A percentile compares a stretch with the other conserved stretches of the same genome.
These are phyloP conservation scores for Athene cunicularia DNA, from an alignment of 2,113 vertebrate species.

Conservation along the genomic window DNA sequence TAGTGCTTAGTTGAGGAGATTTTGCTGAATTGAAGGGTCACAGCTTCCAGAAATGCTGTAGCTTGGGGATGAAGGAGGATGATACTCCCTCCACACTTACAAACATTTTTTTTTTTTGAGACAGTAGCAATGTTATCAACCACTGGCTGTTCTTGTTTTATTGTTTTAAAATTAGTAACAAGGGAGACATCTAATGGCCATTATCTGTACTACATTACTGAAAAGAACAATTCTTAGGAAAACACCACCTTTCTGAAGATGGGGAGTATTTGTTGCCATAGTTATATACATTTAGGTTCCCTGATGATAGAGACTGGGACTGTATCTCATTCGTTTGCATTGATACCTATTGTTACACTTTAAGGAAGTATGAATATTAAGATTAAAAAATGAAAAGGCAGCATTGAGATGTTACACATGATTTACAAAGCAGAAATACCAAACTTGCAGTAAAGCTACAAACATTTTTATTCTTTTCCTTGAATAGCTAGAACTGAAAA, in stretches of 20 bases:
- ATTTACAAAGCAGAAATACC: background rate
- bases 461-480: background rate
- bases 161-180: background rate
- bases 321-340: background rate
- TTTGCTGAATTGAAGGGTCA: background rate
- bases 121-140: background rate
- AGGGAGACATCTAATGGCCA: slow-evolving; percentile 63
- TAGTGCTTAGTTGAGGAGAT: background rate
- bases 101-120: background rate
- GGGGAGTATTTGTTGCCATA: background rate
- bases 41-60: background rate
- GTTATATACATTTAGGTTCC: background rate
- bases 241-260: background rate
- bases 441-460: background rate
- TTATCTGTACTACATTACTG: background rate
- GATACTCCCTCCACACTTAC: rapidly evolving
- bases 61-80: background rate
- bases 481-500: background rate
- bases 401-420: background rate
- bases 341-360: background rate
- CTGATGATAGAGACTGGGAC: background rate
- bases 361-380: background rate
- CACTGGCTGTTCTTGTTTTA: rapidly evolving
- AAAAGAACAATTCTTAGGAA: background rate
- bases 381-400: background rate